phyloP scores from a whole-genome alignment of 2,113 vertebrate species.

The Rhegmatorhina hoffmannsi region DNA sequence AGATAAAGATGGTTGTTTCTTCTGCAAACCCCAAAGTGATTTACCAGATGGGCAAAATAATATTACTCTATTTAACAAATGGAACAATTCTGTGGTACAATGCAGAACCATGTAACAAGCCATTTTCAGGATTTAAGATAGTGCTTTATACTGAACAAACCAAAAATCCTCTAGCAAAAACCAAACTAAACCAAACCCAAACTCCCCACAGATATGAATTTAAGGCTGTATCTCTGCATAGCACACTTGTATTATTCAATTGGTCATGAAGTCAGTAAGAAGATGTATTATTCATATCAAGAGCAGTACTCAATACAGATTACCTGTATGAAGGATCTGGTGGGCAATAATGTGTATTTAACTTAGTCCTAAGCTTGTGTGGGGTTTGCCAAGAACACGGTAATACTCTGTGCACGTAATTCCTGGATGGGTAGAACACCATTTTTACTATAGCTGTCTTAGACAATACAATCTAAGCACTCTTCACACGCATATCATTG shows the following conservation, averaged over 20 bases:
- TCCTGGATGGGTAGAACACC: not conserved
- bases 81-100: not conserved
- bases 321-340: not conserved
- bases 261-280: not conserved
- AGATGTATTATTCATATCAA: not conserved
- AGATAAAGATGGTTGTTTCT: not conserved
- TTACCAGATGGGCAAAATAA: slow-evolving; percentile 8
- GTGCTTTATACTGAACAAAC: not conserved
- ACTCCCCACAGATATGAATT: not conserved
- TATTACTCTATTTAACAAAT: not conserved
- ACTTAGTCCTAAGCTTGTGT: not conserved
- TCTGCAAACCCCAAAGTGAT: not conserved
- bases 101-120: not conserved
- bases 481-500: not conserved
- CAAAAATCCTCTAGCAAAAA: not conserved
- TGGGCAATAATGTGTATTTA: not conserved
- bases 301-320: not conserved
- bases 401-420: not conserved
- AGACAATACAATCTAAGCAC: not conserved
- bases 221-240: not conserved
- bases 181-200: not conserved
- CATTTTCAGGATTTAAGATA: not conserved
- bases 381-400: not conserved
- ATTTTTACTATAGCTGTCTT: not conserved
- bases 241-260: not conserved